These are phyloP conservation scores for Morbakka virulenta DNA, from an alignment of 30 jellyfish, hydroid and myxozoan species.

Conservation along the genomic window DNA sequence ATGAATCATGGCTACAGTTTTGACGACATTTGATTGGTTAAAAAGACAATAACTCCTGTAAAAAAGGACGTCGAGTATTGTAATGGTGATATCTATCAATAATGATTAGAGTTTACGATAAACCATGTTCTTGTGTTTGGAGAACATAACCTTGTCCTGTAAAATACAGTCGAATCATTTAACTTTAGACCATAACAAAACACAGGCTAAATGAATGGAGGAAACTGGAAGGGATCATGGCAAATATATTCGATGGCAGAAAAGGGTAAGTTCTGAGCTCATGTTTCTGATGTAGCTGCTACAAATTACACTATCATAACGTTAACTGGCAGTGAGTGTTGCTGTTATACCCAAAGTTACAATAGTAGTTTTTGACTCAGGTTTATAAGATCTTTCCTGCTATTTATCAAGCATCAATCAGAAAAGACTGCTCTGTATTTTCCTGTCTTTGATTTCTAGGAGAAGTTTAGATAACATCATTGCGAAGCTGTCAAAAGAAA, in stretches of 20 bases:
- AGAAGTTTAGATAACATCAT: conserved; percentile 74
- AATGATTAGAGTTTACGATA: not conserved
- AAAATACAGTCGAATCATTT: not conserved
- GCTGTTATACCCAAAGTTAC: conserved; percentile 2
- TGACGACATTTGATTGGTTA: not conserved
- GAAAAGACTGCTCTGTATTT: no score
- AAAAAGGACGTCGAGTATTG: not conserved
- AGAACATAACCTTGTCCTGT: not conserved
- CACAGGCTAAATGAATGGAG: not conserved
- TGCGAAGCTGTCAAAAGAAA: conserved; percentile 72
- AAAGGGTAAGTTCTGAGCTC: conserved; percentile 52
- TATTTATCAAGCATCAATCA: no score
- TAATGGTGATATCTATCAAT: not conserved
- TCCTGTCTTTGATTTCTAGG: conserved; percentile 1
- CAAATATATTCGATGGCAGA: conserved; percentile 58
- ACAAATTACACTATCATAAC: not conserved
- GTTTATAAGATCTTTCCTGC: no score
- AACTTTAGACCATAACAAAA: not conserved
- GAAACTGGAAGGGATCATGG: conserved; percentile 26
- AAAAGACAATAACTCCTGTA: not conserved
- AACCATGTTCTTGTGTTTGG: not conserved
- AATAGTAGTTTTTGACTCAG: no score
- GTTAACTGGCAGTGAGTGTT: not conserved
- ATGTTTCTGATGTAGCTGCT: not conserved
- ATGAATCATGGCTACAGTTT: not conserved